phyloP scores from a whole-genome alignment of 2,113 vertebrate species.

The Leucosticte australis region DNA sequence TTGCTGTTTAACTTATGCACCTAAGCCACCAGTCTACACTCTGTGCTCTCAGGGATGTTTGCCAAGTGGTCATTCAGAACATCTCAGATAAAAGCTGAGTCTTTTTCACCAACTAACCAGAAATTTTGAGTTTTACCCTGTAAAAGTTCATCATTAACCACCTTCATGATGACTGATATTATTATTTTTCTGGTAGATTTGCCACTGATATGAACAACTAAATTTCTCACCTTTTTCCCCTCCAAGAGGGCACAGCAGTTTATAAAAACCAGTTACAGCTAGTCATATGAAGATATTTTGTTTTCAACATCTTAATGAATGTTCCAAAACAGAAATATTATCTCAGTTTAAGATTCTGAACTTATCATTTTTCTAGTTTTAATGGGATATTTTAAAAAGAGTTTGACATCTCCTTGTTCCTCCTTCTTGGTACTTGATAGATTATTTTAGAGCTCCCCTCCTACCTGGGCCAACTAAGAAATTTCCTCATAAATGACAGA shows the following conservation, averaged over 20 bases:
- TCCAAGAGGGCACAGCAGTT: not conserved
- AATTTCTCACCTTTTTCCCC: not conserved
- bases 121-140: not conserved
- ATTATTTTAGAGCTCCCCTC: fast-evolving
- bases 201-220: not conserved
- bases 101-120: not conserved
- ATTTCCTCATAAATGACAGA: not conserved
- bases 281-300: not conserved
- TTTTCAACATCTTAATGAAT: not conserved
- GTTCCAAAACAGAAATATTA: not conserved
- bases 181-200: not conserved
- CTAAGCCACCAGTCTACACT: not conserved
- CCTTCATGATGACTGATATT: not conserved
- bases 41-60: not conserved
- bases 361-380: not conserved
- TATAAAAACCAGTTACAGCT: not conserved
- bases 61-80: not conserved
- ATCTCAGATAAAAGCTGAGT: not conserved
- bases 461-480: not conserved
- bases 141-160: not conserved
- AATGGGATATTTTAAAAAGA: not conserved
- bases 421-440: not conserved
- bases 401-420: not conserved
- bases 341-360: not conserved
- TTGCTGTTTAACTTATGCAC: not conserved